Evolutionary conservation across 2,113 vertebrate genomes (phyloP), one percentile per base, ranked within the genome.

Genomic region (Scopus umbretta): DNA sequence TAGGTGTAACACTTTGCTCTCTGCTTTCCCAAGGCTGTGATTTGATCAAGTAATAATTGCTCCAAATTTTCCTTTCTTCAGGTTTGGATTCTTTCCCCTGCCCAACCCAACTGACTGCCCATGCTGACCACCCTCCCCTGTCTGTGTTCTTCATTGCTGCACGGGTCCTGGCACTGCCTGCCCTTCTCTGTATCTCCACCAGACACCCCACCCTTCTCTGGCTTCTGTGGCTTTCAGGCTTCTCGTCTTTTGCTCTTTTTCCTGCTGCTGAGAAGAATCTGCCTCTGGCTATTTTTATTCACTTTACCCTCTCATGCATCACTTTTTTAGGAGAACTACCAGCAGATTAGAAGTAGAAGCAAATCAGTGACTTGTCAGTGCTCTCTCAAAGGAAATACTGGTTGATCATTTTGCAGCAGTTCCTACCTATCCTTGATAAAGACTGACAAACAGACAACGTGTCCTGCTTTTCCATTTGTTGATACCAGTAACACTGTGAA

Each of bases 21-120:
- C 42, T 40, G 13, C 29, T 92, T 94, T 91, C 17, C 6, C 13
- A 25, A 20, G 53, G 20, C 0, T 85, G 21, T 47, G 42, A 52
- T 87, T 92, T 83, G 18, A 66, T 55, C 52, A 45, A 38, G 16
- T 13, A 52, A 40, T 36, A 73, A 71, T 47, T 55, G 10, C 12
- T 86, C 9, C n/a, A 23, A 3, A 61, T 67, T 85, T 18, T 8
- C 19, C 21, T 71, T 71, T 74, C 43, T 55, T 72, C 66, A 68
- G 40, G 8, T 75, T 66, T 85, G 62, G 11, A 13, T 78, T 55
- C 26, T 21, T 68, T 7, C 12, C 11, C 3, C 15, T 52, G 30
- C 21, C 25, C 61, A 45, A 2, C 10, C 5, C 0, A 0, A 8
- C 34, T 1, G 12, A 7, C 6, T 74, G 30, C 21, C 42, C 52